Evolutionary conservation across 2,888 invertebrate species (phyloP).

Genomic region (Acronicta leporina): DNA sequence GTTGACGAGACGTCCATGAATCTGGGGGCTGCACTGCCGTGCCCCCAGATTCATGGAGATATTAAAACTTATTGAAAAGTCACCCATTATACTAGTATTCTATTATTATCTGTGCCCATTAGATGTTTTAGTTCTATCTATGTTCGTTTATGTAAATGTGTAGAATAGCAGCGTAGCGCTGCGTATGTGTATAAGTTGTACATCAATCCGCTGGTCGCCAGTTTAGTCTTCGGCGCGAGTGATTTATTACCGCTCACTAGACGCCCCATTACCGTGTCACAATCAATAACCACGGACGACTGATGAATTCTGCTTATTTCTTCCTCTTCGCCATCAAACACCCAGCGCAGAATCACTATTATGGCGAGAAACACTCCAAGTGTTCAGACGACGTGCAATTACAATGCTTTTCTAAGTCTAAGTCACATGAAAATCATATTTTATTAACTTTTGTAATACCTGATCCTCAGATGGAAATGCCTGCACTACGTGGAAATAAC

Average conservation of each 20-base stretch:
- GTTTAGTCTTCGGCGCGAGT: conserved; percentile 56
- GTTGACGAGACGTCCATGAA: too few species aligned
- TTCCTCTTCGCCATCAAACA: conserved; percentile 53
- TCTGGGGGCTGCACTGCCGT: too few species aligned
- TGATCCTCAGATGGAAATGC: conserved; percentile 17
- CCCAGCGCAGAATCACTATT: conserved; percentile 38
- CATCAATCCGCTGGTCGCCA: conserved; percentile 42
- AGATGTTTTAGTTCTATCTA: conserved; percentile 1
- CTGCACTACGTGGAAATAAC: conserved; percentile 19
- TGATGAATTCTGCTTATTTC: conserved; percentile 74
- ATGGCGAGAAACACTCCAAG: conserved; percentile 24
- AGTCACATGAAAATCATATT: conserved; percentile 55
- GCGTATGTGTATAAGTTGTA: conserved; percentile 22
- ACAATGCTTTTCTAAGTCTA: conserved; percentile 39
- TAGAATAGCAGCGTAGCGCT: conserved; percentile 12
- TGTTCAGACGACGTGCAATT: conserved; percentile 33
- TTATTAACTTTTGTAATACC: conserved; percentile 55
- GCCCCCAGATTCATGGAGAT: too few species aligned
- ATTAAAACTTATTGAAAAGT: background rate
- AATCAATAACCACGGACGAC: conserved; percentile 78
- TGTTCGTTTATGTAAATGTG: conserved; percentile 10
- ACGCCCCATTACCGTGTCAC: conserved; percentile 79
- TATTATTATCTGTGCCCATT: too few species aligned
- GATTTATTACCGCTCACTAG: conserved; percentile 77
- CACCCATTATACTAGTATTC: too few species aligned